Conservation (phyloP, 2,888 invertebrate genomes). For the Drosophila gaucha region DNA sequence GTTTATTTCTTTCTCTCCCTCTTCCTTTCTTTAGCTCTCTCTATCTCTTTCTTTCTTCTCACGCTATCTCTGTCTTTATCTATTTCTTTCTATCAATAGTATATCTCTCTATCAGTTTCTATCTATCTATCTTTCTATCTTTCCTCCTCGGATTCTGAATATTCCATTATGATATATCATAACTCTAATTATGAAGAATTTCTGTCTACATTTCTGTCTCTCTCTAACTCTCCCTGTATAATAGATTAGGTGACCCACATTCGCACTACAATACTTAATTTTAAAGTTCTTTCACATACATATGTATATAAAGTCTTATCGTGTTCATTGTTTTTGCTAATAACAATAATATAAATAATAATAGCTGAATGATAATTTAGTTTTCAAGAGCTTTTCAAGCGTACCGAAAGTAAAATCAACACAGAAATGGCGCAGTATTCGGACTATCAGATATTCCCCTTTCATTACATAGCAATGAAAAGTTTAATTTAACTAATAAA, state of each 20-base stretch:
- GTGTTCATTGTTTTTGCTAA: background rate
- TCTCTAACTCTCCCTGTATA: background rate
- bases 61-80: no score
- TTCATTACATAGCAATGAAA: background rate
- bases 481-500: background rate
- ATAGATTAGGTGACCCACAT: slow-evolving; percentile 3
- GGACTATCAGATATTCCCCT: background rate
- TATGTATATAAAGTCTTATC: background rate
- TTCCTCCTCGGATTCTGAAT: no score
- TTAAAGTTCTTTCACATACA: background rate
- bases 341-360: background rate
- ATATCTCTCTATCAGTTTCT: no score
- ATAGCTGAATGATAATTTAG: background rate
- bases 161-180: no score
- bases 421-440: slow-evolving; percentile 2
- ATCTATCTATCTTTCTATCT: no score
- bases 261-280: background rate
- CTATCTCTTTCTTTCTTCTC: no score
- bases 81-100: no score
- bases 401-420: background rate
- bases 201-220: background rate
- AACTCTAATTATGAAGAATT: no score
- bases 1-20: no score
- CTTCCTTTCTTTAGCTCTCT: no score
- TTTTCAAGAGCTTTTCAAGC: background rate